A percentile compares a stretch with the other conserved stretches of the same genome.
Conservation (phyloP, 23 tunicate genomes). For the Halocynthia roretzi region DNA sequence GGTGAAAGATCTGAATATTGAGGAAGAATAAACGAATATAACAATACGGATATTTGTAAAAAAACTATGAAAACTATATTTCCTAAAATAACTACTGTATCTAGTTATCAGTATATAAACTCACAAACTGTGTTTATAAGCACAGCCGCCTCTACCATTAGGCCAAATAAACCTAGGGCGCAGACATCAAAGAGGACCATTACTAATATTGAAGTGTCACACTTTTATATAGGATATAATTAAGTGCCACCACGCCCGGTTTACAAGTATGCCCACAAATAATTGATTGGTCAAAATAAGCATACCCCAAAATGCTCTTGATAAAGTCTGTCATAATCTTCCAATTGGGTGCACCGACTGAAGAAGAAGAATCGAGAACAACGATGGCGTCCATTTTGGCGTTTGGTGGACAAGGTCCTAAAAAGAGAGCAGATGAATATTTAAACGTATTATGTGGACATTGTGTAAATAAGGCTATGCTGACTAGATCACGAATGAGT, state of each 20-base stretch:
- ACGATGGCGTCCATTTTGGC: constrained; percentile 46
- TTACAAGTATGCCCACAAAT: neutral
- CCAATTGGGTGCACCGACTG: constrained; percentile 45
- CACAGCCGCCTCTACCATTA: too few relatives aligned
- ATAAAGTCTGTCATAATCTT: constrained; percentile 26
- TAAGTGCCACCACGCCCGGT: neutral
- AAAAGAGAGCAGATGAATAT: neutral
- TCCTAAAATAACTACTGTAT: neutral
- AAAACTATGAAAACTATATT: neutral
- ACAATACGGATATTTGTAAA: neutral
- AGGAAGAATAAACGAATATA: neutral
- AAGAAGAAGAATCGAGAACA: constrained; percentile 44
- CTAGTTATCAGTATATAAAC: neutral
- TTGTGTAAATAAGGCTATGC: too few relatives aligned
- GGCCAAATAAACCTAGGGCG: too few relatives aligned
- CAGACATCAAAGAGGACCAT: too few relatives aligned
- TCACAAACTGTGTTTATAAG: too few relatives aligned
- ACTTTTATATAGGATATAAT: too few relatives aligned
- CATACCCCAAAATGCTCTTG: constrained; percentile 32
- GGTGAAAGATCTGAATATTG: constrained; percentile 10
- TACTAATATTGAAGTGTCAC: too few relatives aligned
- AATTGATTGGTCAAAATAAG: neutral
- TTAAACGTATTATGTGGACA: too few relatives aligned
- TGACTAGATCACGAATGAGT: too few relatives aligned
- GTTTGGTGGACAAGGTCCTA: constrained; percentile 67